These are phyloP conservation scores for Hydroisotoma schaefferi DNA, from an alignment of 2,888 invertebrate genomes.

Conservation along the genomic window DNA sequence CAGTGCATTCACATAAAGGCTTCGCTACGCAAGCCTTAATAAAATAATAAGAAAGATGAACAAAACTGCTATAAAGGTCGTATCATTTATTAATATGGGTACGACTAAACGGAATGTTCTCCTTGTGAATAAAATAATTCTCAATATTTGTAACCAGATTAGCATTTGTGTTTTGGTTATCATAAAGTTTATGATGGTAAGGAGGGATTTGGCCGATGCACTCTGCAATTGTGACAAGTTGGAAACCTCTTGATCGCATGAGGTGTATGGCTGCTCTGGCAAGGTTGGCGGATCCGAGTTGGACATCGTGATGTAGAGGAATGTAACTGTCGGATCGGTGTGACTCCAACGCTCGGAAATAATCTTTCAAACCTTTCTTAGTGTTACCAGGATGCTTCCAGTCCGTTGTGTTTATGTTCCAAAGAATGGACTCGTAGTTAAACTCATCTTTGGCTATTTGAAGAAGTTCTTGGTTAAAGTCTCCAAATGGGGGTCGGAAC, in stretches of 20 bases:
- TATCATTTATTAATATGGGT: no score
- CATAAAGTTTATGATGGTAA: no score
- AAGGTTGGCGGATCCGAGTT: constrained; percentile 1
- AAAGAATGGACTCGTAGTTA: constrained; percentile 17
- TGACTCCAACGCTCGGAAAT: not conserved
- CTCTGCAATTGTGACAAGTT: constrained; percentile 21
- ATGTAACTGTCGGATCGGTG: constrained; percentile 19
- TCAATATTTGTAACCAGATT: no score
- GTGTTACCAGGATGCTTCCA: constrained; percentile 17
- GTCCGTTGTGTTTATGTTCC: constrained; percentile 24
- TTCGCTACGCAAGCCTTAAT: no score
- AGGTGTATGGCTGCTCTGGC: constrained; percentile 20
- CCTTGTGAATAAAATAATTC: no score
- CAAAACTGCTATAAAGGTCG: no score
- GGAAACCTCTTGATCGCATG: constrained; percentile 18
- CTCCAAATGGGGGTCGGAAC: constrained; percentile 31
- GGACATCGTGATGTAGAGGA: constrained; percentile 27
- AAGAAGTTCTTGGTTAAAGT: no score
- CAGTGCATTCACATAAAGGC: no score
- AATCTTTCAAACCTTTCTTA: constrained; percentile 13
- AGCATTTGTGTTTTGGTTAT: no score
- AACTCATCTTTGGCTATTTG: constrained; percentile 18
- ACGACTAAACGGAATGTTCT: no score
- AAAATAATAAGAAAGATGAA: no score
- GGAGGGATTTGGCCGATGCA: no score